Evolutionary conservation across 2,888 invertebrate genomes (phyloP), one percentile per base, ranked within the genome.

Genomic region (Hesperia comma): DNA sequence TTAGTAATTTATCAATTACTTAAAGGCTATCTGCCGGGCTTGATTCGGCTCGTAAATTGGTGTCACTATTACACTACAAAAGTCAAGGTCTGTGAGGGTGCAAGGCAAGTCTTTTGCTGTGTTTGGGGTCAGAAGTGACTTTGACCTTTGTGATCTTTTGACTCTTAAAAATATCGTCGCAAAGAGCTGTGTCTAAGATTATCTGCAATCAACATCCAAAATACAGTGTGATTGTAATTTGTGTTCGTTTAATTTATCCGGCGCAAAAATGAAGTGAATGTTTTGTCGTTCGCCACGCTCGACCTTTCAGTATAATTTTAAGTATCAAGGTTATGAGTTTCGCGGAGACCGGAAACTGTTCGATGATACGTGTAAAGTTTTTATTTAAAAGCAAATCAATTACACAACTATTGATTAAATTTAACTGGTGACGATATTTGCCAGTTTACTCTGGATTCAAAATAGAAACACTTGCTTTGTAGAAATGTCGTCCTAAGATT

Each of bases 271-370:
- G 51, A 68, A 61, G 68, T 70, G 68, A 70, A 68, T 70, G 68
- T 62, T 61, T 70, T 69, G 55, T 54, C 61, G 58, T 61, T 69
- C 55, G 63, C 51, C 49, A 56, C 62, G 56, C 43, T 56, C 64
- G 70, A 71, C 71, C 68, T 71, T 71, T 68, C 56, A 61, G 32
- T 53, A 32, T 17, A 32, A 58, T 58, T 64, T 40, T 53, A 64
- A 58, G 58, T 58, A 54, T 17, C 64, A 64, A 64, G 64, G 64
- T 19, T 58, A 21, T 33, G 53, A 58, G 57, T 32, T 64, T 64
- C 53, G 58, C 43, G 58, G 40, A 5, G 32, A 41, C 64, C 64
- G 64, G 64, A 64, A 64, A 53, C 33, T 14, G 17, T 41, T 43
- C 53, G 15, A 43, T 37, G 51, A 53, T 53, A 41, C 33, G 19